phyloP scores from a whole-genome alignment of 2,888 invertebrate genomes.

The Amblyjoppa fuscipennis region DNA sequence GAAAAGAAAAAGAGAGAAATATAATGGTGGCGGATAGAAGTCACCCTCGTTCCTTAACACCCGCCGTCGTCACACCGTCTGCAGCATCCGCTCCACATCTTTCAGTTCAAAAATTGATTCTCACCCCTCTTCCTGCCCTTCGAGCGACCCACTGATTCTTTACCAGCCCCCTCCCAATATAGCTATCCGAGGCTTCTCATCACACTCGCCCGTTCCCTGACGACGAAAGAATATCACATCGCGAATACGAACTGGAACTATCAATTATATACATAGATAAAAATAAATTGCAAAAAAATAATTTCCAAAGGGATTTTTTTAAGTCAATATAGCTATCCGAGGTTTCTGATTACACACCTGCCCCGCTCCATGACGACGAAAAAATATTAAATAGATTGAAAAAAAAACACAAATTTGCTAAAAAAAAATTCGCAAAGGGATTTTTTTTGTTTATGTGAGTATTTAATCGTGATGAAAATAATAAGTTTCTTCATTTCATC shows the following conservation, averaged over 20 bases:
- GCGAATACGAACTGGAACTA: not conserved
- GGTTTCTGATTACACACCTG: no score
- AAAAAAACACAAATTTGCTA: no score
- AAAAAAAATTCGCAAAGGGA: no score
- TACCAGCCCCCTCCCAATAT: slow-evolving; percentile 7
- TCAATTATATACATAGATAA: not conserved
- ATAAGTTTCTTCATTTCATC: no score
- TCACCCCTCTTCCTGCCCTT: slow-evolving; percentile 61
- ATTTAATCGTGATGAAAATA: no score
- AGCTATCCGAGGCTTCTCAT: slow-evolving; percentile 60
- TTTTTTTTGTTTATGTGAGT: no score
- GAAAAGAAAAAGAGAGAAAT: slow-evolving; percentile 63
- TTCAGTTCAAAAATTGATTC: slow-evolving; percentile 82
- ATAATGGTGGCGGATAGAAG: slow-evolving; percentile 44
- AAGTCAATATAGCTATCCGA: not conserved
- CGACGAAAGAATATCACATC: slow-evolving; percentile 55
- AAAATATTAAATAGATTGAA: no score
- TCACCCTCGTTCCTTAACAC: slow-evolving; percentile 56
- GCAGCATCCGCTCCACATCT: slow-evolving; percentile 83
- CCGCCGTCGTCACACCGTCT: slow-evolving; percentile 70
- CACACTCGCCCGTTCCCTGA: slow-evolving; percentile 44
- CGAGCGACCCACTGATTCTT: slow-evolving; percentile 4
- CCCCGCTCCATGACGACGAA: no score
- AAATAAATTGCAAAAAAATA: not conserved
- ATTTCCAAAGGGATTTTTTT: not conserved